Evolutionary conservation across 2,888 invertebrate genomes (phyloP).

Genomic region (Cerastoderma edule): DNA sequence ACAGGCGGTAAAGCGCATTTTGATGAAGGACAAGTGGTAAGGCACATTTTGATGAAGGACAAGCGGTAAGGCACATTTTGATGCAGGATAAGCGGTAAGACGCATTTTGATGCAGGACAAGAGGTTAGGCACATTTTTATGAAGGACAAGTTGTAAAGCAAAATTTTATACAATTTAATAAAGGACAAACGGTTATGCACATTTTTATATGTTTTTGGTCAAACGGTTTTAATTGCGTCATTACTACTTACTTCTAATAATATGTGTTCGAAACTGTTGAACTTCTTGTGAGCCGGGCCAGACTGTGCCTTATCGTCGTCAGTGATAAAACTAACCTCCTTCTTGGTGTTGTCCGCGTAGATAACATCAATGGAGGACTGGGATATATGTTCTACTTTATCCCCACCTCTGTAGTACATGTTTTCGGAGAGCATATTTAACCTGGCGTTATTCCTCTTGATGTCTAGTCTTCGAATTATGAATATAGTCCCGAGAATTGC

Average conservation of each 20-base stretch:
- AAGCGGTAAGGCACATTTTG: no score
- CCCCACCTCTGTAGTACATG: conserved; percentile 57
- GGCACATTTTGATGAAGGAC: no score
- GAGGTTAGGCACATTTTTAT: no score
- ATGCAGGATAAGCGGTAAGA: no score
- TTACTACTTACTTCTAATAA: conserved; percentile 53
- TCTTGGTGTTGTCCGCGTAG: conserved; percentile 60
- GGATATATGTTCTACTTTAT: conserved; percentile 60
- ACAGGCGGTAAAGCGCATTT: no score
- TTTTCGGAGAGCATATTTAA: conserved; percentile 54
- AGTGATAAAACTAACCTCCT: conserved; percentile 66
- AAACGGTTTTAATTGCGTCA: no score
- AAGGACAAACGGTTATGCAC: no score
- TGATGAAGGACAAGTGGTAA: no score
- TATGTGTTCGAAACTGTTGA: conserved; percentile 52
- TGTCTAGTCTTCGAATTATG: conserved; percentile 62
- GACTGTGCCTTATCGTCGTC: conserved; percentile 44
- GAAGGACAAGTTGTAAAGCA: no score
- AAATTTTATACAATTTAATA: no score
- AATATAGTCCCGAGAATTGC: conserved; percentile 65
- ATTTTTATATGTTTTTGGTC: no score
- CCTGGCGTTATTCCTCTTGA: conserved; percentile 37
- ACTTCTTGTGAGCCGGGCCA: conserved; percentile 29
- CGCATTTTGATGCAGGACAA: no score
- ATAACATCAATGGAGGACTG: conserved; percentile 57